Evolutionary conservation across 2,113 vertebrate genomes (phyloP), one percentile per base, ranked within the genome.

Genomic region (Nerophis lumbriciformis): DNA sequence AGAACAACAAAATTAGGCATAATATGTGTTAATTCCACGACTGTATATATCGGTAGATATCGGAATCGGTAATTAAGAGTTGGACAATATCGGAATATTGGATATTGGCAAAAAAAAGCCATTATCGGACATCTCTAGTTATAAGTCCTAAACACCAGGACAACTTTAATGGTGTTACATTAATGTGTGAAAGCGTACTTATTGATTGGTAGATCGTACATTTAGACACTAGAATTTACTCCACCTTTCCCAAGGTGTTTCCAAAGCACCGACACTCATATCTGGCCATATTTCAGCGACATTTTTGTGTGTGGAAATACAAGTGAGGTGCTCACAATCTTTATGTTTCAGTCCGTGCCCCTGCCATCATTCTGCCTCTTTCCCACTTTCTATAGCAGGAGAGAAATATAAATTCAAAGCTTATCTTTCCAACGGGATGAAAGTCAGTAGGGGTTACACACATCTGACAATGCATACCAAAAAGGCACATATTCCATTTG

Each of bases 341-440:
- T 76, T 78, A 80, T 83, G 76, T 77, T 79, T 76, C 72, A 79
- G 76, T 82, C 79, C 72, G 60, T 4, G 11, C 42, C 61, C 57
- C 3, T n/a, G 36, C 56, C 48, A 62, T 28, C 28, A 28, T 28
- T 28, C 15, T 9, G 36, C 38, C 66, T 53, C 58, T 59, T 55
- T 36, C n/a, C 21, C 49, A 57, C 0, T 49, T 67, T 12, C 0
- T 55, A 58, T 60, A 3, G 9, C 21, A 62, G 35, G 65, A 61
- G 52, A 57, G 68, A 66, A 76, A 74, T 71, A 73, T 49, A 60
- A 60, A 81, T 64, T 61, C 61, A 37, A 50, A 8, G 44, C 70
- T 85, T 86, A 86, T 86, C 83, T 77, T 71, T 69, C 68, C 75
- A 81, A 84, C 65, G 44, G 64, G 69, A 76, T 61, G 56, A 57